These are phyloP conservation scores for Eristalinus sepulchralis DNA, from an alignment of 2,888 invertebrate genomes.

Conservation along the genomic window DNA sequence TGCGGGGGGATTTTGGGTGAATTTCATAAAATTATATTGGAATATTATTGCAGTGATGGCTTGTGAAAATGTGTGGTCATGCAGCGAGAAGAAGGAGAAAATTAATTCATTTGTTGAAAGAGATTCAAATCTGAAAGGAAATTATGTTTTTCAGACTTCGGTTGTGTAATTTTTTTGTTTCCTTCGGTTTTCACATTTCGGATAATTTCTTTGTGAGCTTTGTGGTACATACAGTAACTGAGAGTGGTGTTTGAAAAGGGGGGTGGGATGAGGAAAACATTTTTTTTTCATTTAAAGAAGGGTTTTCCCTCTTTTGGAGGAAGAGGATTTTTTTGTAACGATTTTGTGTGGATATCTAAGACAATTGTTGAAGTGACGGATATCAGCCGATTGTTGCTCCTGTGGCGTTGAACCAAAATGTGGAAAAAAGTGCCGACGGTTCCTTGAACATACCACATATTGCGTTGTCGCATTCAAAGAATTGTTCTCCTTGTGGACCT, in stretches of 20 bases:
- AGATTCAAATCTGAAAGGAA: slow-evolving; percentile 74
- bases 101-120: slow-evolving; percentile 69
- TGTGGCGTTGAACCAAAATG: no score
- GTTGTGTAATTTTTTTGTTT: slow-evolving; percentile 65
- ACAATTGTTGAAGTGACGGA: no score
- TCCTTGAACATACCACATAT: no score
- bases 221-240: neutral
- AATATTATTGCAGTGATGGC: slow-evolving; percentile 65
- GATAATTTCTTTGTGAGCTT: slow-evolving; percentile 53
- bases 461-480: no score
- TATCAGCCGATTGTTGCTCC: no score
- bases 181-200: slow-evolving; percentile 39
- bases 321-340: no score
- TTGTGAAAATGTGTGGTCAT: slow-evolving; percentile 59
- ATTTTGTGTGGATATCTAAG: no score
- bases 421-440: no score
- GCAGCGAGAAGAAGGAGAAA: slow-evolving; percentile 62
- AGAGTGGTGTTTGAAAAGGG: neutral
- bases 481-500: no score
- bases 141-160: slow-evolving; percentile 76
- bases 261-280: neutral
- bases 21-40: slow-evolving; percentile 59
- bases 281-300: neutral
- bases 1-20: slow-evolving; percentile 33
- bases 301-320: no score